Percentiles rank a stretch among this genome's conserved stretches.
Evolutionary conservation across 2,888 invertebrate species (phyloP).

Genomic region (Eupeodes latifasciatus): DNA sequence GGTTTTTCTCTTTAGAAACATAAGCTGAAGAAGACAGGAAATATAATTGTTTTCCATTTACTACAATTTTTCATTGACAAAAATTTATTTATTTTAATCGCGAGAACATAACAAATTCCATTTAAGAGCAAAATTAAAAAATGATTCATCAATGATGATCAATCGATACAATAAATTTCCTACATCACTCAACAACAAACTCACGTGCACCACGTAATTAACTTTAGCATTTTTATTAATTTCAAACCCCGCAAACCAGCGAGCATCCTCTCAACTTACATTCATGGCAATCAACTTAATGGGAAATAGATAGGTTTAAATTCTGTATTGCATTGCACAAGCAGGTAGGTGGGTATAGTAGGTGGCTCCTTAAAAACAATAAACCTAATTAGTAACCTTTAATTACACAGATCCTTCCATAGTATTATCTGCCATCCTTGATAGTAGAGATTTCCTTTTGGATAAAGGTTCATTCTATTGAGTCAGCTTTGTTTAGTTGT

Average conservation of each 20-base stretch:
- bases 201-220: background rate
- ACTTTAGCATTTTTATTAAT: background rate
- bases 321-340: background rate
- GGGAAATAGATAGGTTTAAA: conserved; percentile 10
- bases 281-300: conserved; percentile 55
- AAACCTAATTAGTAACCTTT: conserved; percentile 48
- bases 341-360: background rate
- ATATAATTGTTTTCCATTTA: background rate
- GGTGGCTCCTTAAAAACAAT: conserved; percentile 26
- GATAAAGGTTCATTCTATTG: conserved; percentile 24
- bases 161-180: background rate
- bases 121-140: background rate
- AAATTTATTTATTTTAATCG: background rate
- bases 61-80: background rate
- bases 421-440: background rate
- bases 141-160: conserved; percentile 7
- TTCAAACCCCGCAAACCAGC: background rate
- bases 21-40: no score
- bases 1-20: no score
- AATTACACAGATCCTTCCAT: conserved; percentile 12
- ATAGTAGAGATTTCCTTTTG: conserved; percentile 5
- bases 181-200: background rate
- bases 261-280: background rate
- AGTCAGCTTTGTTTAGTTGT: background rate
- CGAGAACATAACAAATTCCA: background rate